phyloP scores from a whole-genome alignment of 2,888 invertebrate genomes.

The Meta bourneti region DNA sequence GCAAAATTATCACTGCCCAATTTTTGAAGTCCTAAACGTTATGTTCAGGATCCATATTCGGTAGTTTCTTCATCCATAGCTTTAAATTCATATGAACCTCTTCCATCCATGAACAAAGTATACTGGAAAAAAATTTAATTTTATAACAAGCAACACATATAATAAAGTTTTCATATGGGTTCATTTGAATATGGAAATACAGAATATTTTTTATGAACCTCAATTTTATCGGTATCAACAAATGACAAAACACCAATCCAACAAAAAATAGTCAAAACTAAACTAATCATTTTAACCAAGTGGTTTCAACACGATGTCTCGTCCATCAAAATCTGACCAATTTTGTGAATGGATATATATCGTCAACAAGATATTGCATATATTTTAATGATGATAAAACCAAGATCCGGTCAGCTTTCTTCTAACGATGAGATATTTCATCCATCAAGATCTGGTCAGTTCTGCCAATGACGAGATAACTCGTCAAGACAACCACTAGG shows the following conservation, averaged over 20 bases:
- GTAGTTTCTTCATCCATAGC: constrained; percentile 91
- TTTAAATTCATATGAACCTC: constrained; percentile 93
- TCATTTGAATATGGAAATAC: constrained; percentile 76
- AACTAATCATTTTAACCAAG: no score
- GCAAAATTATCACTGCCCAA: not conserved
- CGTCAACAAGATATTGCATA: no score
- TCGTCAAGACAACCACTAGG: no score
- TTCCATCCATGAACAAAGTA: constrained; percentile 96
- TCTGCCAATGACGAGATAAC: no score
- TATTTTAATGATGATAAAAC: no score
- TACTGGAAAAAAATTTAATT: constrained; percentile 83
- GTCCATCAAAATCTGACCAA: no score
- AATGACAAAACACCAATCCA: not conserved
- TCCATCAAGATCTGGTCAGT: no score
- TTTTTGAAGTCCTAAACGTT: not conserved
- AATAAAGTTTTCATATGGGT: not conserved
- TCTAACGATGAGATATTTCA: no score
- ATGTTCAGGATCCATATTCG: constrained; percentile 93
- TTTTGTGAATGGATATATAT: no score
- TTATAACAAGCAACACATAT: not conserved
- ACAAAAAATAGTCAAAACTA: no score
- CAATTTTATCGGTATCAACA: not conserved
- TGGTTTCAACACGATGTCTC: no score
- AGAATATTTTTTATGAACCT: constrained; percentile 37
- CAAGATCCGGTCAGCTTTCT: no score